Evolutionary conservation across 35 echinoderm and acorn worm species (phyloP).

Genomic region (Amphiura filiformis): DNA sequence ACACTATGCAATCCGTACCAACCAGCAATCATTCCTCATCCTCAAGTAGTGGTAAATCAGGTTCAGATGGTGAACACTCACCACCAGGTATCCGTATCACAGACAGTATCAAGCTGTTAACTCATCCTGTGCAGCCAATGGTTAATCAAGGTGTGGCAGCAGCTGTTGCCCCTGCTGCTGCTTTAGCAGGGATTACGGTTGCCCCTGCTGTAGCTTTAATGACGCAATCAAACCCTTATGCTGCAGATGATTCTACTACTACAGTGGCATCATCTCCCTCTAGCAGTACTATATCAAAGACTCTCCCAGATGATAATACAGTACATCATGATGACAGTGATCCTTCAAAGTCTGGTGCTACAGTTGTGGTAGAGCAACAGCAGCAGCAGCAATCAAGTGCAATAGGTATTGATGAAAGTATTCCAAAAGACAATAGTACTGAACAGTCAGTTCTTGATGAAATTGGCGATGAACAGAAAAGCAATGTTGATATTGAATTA

Average conservation of each 20-base stretch:
- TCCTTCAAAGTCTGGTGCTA: background rate
- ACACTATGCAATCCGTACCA: background rate
- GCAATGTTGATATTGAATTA: background rate
- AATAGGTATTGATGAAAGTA: background rate
- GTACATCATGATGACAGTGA: background rate
- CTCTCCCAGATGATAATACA: background rate
- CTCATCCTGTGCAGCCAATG: constrained; percentile 35
- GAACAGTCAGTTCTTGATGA: background rate
- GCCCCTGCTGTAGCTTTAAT: background rate
- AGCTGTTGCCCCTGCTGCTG: background rate
- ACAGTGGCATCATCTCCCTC: background rate
- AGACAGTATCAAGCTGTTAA: constrained; percentile 36
- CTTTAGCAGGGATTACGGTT: background rate
- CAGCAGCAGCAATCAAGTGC: constrained; percentile 13
- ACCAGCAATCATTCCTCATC: background rate
- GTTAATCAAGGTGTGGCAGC: background rate
- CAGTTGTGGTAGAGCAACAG: background rate
- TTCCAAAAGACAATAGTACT: constrained; percentile 2
- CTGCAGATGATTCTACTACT: background rate
- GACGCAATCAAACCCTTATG: background rate
- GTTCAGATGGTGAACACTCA: constrained; percentile 8
- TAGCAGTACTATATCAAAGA: background rate
- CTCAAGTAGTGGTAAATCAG: background rate
- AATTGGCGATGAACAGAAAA: background rate
- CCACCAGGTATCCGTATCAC: constrained; percentile 23